phyloP scores from a whole-genome alignment of 2,888 invertebrate genomes.

The Metalampra italica region DNA sequence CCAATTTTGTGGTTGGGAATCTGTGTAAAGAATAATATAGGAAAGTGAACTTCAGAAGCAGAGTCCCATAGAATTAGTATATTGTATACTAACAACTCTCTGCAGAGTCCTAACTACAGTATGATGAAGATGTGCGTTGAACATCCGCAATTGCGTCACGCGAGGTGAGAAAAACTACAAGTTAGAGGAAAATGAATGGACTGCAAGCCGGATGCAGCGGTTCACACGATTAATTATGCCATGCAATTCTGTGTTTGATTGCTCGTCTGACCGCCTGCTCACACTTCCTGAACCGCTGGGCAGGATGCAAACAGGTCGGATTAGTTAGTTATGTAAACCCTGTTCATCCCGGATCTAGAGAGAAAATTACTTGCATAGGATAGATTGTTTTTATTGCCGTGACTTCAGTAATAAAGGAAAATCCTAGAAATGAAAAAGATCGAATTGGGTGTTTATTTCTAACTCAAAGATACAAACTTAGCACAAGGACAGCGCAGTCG shows the following conservation, averaged over 20 bases:
- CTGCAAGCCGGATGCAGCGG: conserved; percentile 61
- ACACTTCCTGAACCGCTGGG: conserved; percentile 45
- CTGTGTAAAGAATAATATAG: too few relatives aligned
- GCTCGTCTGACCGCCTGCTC: conserved; percentile 39
- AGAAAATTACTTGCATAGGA: conserved; percentile 2
- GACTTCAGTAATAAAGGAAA: too few relatives aligned
- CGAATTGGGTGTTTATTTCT: too few relatives aligned
- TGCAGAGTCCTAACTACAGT: too few relatives aligned
- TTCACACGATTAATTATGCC: conserved; percentile 61
- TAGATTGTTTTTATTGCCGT: too few relatives aligned
- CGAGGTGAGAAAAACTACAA: conserved; percentile 57
- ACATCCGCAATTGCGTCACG: conserved; percentile 70
- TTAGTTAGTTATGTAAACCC: conserved; percentile 34
- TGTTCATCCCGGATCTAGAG: conserved; percentile 41
- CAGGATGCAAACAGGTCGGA: conserved; percentile 56
- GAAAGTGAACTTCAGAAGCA: too few relatives aligned
- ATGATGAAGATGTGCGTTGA: background rate
- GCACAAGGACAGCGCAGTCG: background rate
- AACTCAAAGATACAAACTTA: background rate
- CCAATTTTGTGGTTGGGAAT: too few relatives aligned
- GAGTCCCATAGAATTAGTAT: too few relatives aligned
- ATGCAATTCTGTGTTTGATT: conserved; percentile 25
- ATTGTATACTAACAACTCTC: too few relatives aligned
- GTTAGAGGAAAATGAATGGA: conserved; percentile 66
- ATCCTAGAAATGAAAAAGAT: too few relatives aligned